phyloP scores from a whole-genome alignment of 2,888 invertebrate species.

The Arge pagana region DNA sequence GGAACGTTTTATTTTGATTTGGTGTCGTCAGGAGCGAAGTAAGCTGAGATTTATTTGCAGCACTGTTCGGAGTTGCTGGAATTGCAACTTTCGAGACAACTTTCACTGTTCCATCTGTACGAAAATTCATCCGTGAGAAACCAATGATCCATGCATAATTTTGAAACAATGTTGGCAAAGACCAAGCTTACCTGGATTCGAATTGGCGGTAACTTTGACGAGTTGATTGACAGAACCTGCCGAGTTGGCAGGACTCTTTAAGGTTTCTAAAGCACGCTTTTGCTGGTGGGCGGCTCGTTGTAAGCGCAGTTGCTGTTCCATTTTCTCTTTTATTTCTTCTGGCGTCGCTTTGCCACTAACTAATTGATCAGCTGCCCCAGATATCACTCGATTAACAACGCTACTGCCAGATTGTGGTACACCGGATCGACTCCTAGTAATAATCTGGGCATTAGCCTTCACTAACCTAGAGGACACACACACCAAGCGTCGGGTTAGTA shows the following conservation, averaged over 20 bases:
- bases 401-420: constrained; percentile 62
- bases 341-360: constrained; percentile 67
- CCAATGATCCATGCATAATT: background rate
- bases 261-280: constrained; percentile 72
- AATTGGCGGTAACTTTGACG: constrained; percentile 61
- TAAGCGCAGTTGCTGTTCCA: constrained; percentile 87
- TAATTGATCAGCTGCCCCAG: constrained; percentile 45
- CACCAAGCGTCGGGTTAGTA: constrained; percentile 52
- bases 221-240: constrained; percentile 59
- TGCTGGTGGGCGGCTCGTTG: constrained; percentile 90
- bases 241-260: constrained; percentile 49
- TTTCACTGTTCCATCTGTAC: constrained; percentile 67
- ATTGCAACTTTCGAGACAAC: constrained; percentile 70
- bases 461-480: constrained; percentile 64
- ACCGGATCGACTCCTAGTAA: constrained; percentile 83
- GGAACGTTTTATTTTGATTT: constrained; percentile 68
- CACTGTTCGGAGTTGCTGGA: constrained; percentile 61
- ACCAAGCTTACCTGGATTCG: constrained; percentile 62
- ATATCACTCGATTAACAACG: constrained; percentile 53
- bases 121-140: background rate
- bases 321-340: constrained; percentile 83
- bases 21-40: constrained; percentile 69
- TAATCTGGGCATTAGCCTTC: constrained; percentile 74
- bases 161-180: background rate
- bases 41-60: constrained; percentile 67